Base-by-base conservation (phyloP, 92 coral and sea anemone genomes). In the Anthopleura xanthogrammica region DNA sequence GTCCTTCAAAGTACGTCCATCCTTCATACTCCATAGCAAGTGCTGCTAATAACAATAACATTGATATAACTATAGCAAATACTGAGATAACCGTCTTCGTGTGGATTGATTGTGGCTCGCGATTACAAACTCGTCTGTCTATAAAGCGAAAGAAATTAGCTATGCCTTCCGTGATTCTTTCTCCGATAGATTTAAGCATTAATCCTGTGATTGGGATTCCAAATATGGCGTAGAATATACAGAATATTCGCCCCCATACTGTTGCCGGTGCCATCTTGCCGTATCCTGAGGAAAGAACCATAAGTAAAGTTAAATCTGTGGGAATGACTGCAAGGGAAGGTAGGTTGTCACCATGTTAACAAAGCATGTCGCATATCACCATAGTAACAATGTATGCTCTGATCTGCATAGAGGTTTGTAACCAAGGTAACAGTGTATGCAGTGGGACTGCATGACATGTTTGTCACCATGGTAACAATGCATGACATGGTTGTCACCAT, bases 141-240 rank as follows among this genome's bases (percentile, higher is more conserved):
- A 97, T 82, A 60, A 88, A 76, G 72, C 83, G 83, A 91, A 94
- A 90, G 78, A 94, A 88, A 41, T 89, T 83, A 16, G 99, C 98
- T 55, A 93, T 89, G 78, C 90, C 85, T 75, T 97, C 98, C n/a
- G 99, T 93, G 79, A 97, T 90, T 75, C 95, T 85, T 42, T 97
- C 99, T 24, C 99, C 99, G 83, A 97, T 97, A 81, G 99, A 97
- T 86, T 97, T 97, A 20, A 97, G 90, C 99, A 97, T 97, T 46
- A 97, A 86, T 60, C 99, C 99, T 4, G 99, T 95, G 72, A 97
- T 97, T 16, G 99, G 99, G 29, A 97, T 97, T 16, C 99, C 99
- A 85, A 97, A 97, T 24, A 97, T 89, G 85, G 99, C 99, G 82
- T 97, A 97, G 89, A 97, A 87, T 60, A 97, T 94, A 68, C 99